These are phyloP conservation scores for Grammomys dolichurus DNA, from an alignment of 2,113 vertebrate genomes.

Conservation along the genomic window DNA sequence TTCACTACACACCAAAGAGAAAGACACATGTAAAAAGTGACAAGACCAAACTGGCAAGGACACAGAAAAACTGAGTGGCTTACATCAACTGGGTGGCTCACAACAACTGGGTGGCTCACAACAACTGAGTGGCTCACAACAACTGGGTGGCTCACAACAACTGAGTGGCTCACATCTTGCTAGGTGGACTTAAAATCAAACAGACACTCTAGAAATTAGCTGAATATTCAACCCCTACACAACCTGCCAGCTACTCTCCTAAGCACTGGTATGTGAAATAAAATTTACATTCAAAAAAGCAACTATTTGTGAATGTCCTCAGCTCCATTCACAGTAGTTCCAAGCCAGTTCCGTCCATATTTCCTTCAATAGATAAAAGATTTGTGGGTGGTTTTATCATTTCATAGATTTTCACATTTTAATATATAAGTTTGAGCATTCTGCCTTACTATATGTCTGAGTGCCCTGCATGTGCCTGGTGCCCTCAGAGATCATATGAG, in stretches of 20 bases:
- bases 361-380: not conserved
- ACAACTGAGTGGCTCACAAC: not conserved
- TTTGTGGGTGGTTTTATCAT: not conserved
- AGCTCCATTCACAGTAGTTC: not conserved
- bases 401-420: not conserved
- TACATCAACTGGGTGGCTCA: too few relatives aligned
- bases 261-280: not conserved
- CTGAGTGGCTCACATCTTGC: not conserved
- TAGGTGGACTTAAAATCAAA: not conserved
- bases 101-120: not conserved
- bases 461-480: not conserved
- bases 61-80: not conserved
- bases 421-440: not conserved
- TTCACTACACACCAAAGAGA: constrained; percentile 10
- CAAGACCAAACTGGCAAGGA: not conserved
- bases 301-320: not conserved
- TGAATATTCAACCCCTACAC: not conserved
- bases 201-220: not conserved
- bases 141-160: not conserved
- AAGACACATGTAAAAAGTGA: not conserved
- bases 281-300: not conserved
- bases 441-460: not conserved
- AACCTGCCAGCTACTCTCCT: not conserved
- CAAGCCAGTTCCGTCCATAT: not conserved
- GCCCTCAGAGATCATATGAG: not conserved